phyloP scores from a whole-genome alignment of 2,888 invertebrate genomes.

The Leucozona laternaria region DNA sequence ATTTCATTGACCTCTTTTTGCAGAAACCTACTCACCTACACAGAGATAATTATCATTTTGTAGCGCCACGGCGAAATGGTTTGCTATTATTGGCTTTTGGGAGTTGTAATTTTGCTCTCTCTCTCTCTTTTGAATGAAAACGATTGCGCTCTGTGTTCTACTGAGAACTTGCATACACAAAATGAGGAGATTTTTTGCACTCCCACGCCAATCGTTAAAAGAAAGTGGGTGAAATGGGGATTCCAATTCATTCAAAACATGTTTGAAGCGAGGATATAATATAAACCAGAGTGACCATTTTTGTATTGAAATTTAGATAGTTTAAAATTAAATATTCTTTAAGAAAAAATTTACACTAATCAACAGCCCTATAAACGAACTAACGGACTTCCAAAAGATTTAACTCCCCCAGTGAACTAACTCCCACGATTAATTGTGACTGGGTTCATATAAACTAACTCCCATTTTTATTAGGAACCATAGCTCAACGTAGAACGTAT shows the following conservation, averaged over 20 bases:
- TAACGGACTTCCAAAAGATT: too few relatives aligned
- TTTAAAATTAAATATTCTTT: too few relatives aligned
- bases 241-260: slow-evolving; percentile 24
- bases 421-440: too few relatives aligned
- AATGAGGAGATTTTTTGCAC: slow-evolving; percentile 9
- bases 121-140: slow-evolving; percentile 46
- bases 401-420: too few relatives aligned
- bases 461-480: too few relatives aligned
- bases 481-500: too few relatives aligned
- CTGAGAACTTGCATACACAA: neutral
- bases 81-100: neutral
- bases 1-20: slow-evolving; percentile 82
- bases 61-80: neutral
- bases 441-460: too few relatives aligned
- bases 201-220: neutral
- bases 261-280: slow-evolving; percentile 2
- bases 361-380: too few relatives aligned
- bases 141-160: neutral
- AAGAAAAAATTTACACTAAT: too few relatives aligned
- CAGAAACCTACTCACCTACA: slow-evolving; percentile 41
- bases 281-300: neutral
- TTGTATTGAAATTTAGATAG: too few relatives aligned
- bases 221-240: slow-evolving; percentile 14
- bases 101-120: slow-evolving; percentile 11
- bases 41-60: neutral